Evolutionary conservation across 2,888 invertebrate species (phyloP).

Genomic region (Cabera pusaria): DNA sequence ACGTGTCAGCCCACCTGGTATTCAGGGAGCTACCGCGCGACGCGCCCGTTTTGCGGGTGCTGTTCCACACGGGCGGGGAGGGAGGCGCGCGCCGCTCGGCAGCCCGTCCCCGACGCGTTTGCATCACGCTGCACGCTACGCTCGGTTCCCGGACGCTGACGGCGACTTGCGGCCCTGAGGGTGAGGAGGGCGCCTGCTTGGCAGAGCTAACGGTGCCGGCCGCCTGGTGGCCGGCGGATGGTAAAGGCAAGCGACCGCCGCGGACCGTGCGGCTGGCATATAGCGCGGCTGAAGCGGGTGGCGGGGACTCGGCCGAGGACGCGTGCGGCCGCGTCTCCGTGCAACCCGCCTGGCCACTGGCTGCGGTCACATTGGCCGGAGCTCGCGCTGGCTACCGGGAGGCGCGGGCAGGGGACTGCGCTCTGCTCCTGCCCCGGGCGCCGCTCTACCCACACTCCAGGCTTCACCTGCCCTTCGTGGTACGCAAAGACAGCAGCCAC

Average conservation of each 20-base stretch:
- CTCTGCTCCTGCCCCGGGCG: slow-evolving; percentile 93
- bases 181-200: slow-evolving; percentile 95
- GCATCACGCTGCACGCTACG: slow-evolving; percentile 91
- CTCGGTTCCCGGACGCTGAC: slow-evolving; percentile 86
- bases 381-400: slow-evolving; percentile 93
- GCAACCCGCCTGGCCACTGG: slow-evolving; percentile 86
- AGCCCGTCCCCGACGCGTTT: slow-evolving; percentile 88
- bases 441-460: slow-evolving; percentile 95
- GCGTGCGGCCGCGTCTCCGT: slow-evolving; percentile 89
- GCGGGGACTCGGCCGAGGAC: slow-evolving; percentile 85
- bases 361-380: slow-evolving; percentile 88
- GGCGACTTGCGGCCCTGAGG: slow-evolving; percentile 96
- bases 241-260: slow-evolving; percentile 86
- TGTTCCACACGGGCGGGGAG: slow-evolving; percentile 96
- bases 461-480: slow-evolving; percentile 95
- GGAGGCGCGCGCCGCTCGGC: slow-evolving; percentile 90
- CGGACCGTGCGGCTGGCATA: slow-evolving; percentile 92
- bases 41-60: slow-evolving; percentile 94
- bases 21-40: slow-evolving; percentile 93
- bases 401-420: slow-evolving; percentile 91
- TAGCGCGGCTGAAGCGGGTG: slow-evolving; percentile 93
- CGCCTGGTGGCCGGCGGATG: slow-evolving; percentile 93
- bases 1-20: slow-evolving; percentile 97
- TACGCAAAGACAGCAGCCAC: slow-evolving; percentile 87
- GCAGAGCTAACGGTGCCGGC: slow-evolving; percentile 94